phyloP scores from a whole-genome alignment of 2,113 vertebrate species.

The Opisthocomus hoazin region DNA sequence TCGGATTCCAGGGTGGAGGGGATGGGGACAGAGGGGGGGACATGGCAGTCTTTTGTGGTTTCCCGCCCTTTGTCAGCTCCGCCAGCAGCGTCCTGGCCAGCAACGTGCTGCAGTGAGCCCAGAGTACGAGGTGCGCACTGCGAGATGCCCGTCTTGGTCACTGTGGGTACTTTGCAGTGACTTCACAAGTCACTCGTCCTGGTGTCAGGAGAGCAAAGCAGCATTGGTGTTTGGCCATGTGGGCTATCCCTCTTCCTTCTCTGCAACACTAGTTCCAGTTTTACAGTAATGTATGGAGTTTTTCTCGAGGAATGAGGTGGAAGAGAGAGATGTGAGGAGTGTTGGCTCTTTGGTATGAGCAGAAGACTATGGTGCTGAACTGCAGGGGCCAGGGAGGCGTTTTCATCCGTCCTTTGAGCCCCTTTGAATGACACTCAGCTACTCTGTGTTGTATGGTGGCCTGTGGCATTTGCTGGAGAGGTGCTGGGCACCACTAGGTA shows the following conservation, averaged over 20 bases:
- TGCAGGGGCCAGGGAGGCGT: neutral
- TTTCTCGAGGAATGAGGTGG: neutral
- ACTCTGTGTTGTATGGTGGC: neutral
- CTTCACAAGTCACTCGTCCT: neutral
- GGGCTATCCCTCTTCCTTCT: neutral
- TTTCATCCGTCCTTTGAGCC: neutral
- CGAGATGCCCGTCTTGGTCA: neutral
- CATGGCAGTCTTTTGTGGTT: neutral
- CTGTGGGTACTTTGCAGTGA: neutral
- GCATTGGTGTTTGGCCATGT: neutral
- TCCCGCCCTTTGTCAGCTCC: neutral
- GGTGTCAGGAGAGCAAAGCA: neutral
- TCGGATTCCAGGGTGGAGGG: constrained; percentile 29
- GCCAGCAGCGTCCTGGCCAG: neutral
- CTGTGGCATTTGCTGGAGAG: neutral
- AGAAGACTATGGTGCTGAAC: neutral
- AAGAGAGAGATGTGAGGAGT: neutral
- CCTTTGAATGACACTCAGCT: neutral
- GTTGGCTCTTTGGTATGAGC: neutral
- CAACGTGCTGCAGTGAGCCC: neutral
- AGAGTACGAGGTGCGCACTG: rapidly evolving
- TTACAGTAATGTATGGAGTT: neutral
- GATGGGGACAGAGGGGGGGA: neutral
- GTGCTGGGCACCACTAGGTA: neutral
- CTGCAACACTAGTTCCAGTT: neutral